phyloP scores from a whole-genome alignment of 2,113 vertebrate genomes.

The Rutilus rutilus region DNA sequence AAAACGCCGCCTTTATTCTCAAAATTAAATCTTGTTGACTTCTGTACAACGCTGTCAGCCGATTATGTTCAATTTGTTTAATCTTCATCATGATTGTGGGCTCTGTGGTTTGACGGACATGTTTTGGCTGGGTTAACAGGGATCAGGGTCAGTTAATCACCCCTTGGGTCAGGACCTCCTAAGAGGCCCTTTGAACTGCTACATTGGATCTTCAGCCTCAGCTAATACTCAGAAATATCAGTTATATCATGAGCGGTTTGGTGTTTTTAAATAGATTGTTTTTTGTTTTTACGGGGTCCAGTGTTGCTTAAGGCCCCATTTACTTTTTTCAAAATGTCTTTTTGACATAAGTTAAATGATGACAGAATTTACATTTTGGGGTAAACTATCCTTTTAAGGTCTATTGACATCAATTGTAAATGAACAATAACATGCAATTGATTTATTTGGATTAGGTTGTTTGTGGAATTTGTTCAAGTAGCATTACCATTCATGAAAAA shows the following conservation, averaged over 20 bases:
- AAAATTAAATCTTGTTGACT: conserved; percentile 2
- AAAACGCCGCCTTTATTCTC: background rate
- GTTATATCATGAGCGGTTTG: background rate
- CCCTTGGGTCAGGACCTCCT: background rate
- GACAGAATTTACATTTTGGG: too few species aligned
- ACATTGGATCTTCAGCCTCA: background rate
- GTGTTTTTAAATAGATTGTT: background rate
- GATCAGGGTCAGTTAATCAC: conserved; percentile 33
- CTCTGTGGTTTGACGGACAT: conserved; percentile 3
- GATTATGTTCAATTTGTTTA: conserved; percentile 28
- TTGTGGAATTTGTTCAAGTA: background rate
- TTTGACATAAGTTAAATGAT: too few species aligned
- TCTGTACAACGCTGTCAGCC: background rate
- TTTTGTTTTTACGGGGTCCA: background rate
- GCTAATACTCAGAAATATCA: conserved; percentile 9
- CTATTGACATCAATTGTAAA: background rate
- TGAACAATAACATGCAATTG: background rate
- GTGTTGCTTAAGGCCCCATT: background rate
- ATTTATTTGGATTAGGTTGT: background rate
- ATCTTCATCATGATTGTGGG: conserved; percentile 21
- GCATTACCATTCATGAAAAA: background rate
- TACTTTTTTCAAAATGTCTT: background rate
- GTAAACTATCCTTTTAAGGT: background rate
- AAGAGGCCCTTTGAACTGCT: background rate
- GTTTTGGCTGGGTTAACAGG: conserved; percentile 1